These are phyloP conservation scores for Phataginus tricuspis DNA, from an alignment of 2,797 vertebrate genomes.

Conservation along the genomic window DNA sequence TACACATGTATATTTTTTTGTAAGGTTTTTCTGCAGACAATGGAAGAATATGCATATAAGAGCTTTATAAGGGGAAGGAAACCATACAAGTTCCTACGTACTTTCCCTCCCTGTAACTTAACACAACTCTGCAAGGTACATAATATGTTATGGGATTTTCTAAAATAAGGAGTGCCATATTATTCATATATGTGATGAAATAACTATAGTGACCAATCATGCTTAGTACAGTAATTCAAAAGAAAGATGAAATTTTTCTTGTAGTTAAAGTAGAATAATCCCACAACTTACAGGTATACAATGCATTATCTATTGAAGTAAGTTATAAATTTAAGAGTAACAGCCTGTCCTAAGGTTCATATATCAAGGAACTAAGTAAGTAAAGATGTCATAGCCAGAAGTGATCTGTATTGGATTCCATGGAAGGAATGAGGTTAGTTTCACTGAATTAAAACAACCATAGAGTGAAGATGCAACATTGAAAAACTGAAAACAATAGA, in stretches of 20 bases:
- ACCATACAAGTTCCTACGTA: not conserved
- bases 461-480: not conserved
- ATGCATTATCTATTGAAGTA: conserved; percentile 18
- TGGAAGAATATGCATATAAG: not conserved
- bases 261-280: not conserved
- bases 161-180: not conserved
- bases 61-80: not conserved
- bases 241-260: not conserved
- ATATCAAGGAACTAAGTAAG: not conserved
- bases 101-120: not conserved
- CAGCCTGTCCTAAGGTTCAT: not conserved
- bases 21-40: not conserved
- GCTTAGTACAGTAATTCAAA: not conserved
- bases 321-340: not conserved
- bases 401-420: not conserved
- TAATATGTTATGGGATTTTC: not conserved
- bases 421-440: not conserved
- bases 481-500: not conserved
- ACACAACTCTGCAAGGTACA: not conserved
- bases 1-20: not conserved
- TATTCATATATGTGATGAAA: not conserved
- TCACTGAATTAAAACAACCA: not conserved
- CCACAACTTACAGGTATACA: not conserved
- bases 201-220: not conserved
- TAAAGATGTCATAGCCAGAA: not conserved